phyloP scores from a whole-genome alignment of 2,797 vertebrate species.

The Avahi laniger region DNA sequence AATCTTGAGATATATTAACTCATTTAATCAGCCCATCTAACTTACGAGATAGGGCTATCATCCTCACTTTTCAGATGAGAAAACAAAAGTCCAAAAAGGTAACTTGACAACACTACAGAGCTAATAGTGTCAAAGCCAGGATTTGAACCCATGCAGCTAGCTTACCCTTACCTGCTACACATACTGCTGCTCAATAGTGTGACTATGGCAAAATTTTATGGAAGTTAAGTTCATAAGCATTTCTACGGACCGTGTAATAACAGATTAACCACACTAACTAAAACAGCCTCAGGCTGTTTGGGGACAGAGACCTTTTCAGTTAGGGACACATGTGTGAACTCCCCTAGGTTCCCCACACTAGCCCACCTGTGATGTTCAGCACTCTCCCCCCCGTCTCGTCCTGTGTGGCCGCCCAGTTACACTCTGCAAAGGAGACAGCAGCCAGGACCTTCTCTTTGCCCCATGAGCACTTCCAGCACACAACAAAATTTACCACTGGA shows the following conservation, averaged over 20 bases:
- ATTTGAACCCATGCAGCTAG: neutral
- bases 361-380: neutral
- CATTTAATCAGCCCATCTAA: neutral
- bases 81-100: neutral
- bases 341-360: fast-evolving
- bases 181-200: neutral
- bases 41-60: neutral
- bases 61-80: neutral
- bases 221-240: neutral
- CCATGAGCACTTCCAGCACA: neutral
- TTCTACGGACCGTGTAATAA: neutral
- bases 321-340: too few relatives aligned
- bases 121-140: neutral
- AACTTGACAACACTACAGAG: neutral
- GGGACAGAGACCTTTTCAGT: neutral
- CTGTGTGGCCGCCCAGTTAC: too few relatives aligned
- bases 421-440: neutral
- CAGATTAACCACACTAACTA: neutral
- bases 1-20: neutral
- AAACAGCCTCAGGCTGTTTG: neutral
- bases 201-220: fast-evolving
- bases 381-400: neutral
- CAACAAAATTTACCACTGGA: neutral
- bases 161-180: fast-evolving
- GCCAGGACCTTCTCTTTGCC: neutral